Evolutionary conservation across 2,797 vertebrate species (phyloP).

Genomic region (Poeciliopsis infans): DNA sequence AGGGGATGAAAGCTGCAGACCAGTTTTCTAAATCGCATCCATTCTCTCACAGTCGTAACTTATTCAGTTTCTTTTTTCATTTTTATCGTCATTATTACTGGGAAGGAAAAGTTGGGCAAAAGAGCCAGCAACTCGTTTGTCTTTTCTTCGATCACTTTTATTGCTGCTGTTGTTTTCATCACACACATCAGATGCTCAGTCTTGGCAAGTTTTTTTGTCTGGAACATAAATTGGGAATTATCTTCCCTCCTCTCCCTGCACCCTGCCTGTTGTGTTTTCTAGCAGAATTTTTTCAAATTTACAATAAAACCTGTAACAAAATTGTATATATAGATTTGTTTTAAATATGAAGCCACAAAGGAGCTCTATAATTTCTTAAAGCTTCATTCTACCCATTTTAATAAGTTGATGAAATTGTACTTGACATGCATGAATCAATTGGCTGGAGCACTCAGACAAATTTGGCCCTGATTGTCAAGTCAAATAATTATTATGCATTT

Average conservation of each 20-base stretch:
- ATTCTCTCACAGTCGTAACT: constrained; percentile 13
- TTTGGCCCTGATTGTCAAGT: constrained; percentile 1
- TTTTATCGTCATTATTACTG: constrained; percentile 15
- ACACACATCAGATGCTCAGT: background rate
- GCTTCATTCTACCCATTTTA: background rate
- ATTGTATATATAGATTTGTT: constrained; percentile 5
- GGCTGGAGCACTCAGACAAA: background rate
- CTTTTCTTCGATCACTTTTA: background rate
- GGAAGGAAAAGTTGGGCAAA: constrained; percentile 8
- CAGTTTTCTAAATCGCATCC: constrained; percentile 6
- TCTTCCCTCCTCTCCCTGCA: background rate
- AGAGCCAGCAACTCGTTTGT: constrained; percentile 7
- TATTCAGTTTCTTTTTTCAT: constrained; percentile 24
- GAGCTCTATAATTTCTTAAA: background rate
- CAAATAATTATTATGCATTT: background rate
- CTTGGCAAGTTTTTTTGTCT: background rate
- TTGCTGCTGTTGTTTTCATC: constrained; percentile 18
- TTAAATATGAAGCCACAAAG: constrained; percentile 6
- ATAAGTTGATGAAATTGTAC: background rate
- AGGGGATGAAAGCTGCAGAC: constrained; percentile 15
- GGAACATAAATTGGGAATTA: background rate
- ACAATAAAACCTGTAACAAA: background rate
- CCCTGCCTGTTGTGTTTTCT: background rate
- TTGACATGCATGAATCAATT: background rate
- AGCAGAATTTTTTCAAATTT: background rate